phyloP scores from a whole-genome alignment of 2,797 vertebrate species.

The Sciurus carolinensis region DNA sequence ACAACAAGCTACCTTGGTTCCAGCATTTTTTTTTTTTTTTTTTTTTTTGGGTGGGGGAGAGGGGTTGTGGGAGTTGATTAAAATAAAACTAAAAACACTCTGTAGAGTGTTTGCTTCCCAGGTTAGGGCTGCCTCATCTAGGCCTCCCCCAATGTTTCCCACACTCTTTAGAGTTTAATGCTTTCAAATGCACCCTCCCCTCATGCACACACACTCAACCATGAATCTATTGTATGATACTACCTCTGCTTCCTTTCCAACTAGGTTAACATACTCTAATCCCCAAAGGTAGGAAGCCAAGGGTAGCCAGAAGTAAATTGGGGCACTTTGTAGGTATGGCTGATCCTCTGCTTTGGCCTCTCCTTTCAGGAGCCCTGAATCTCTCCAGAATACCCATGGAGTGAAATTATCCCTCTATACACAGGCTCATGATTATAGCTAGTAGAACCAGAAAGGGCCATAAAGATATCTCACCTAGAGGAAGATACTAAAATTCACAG shows the following conservation, averaged over 20 bases:
- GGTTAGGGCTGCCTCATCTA: neutral
- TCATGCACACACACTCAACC: neutral
- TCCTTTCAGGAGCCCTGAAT: neutral
- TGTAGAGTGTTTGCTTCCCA: neutral
- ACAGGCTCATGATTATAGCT: neutral
- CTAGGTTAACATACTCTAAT: neutral
- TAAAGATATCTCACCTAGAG: neutral
- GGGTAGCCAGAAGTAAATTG: neutral
- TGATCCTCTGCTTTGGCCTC: too few species aligned
- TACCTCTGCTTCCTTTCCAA: neutral
- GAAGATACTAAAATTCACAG: neutral
- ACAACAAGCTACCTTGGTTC: neutral
- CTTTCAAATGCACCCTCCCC: neutral
- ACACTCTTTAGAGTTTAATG: neutral
- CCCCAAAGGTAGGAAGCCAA: neutral
- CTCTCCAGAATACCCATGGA: neutral
- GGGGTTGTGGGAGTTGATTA: neutral
- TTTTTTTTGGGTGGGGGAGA: too few species aligned
- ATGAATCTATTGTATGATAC: neutral
- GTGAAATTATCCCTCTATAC: neutral
- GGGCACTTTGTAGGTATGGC: too few species aligned
- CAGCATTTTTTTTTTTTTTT: neutral
- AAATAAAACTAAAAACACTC: neutral
- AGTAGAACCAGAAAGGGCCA: neutral
- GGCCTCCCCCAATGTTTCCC: neutral